Percentiles rank a stretch among this genome's conserved stretches.
These are phyloP conservation scores for Triops cancriformis DNA, from an alignment of 1,140 invertebrate species.

Conservation along the genomic window DNA sequence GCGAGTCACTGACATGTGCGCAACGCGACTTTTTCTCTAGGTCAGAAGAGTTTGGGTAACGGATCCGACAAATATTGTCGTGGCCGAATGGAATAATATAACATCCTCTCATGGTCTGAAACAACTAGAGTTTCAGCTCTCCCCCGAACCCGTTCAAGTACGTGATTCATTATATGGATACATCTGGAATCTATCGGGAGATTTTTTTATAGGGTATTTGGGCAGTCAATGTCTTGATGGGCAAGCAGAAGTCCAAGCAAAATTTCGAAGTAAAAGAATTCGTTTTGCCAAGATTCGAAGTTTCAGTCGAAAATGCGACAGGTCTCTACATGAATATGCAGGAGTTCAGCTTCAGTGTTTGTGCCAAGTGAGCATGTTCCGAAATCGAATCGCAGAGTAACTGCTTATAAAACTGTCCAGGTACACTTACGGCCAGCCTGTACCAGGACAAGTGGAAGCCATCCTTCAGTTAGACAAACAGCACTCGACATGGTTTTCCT, in stretches of 20 bases:
- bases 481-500: slow-evolving; percentile 19
- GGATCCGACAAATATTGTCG: slow-evolving; percentile 48
- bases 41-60: slow-evolving; percentile 49
- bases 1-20: neutral
- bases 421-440: slow-evolving; percentile 64
- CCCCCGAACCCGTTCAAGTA: slow-evolving; percentile 47
- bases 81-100: slow-evolving; percentile 52
- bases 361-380: slow-evolving; percentile 46
- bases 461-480: slow-evolving; percentile 33
- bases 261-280: slow-evolving; percentile 52
- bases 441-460: slow-evolving; percentile 47
- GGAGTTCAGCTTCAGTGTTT: slow-evolving; percentile 48
- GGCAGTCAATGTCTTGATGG: slow-evolving; percentile 36
- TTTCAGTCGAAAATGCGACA: slow-evolving; percentile 50
- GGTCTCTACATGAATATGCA: slow-evolving; percentile 48
- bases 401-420: slow-evolving; percentile 37
- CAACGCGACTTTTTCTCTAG: slow-evolving; percentile 36
- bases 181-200: neutral
- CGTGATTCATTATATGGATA: slow-evolving; percentile 11
- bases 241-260: slow-evolving; percentile 32
- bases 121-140: slow-evolving; percentile 46
- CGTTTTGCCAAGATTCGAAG: slow-evolving; percentile 56
- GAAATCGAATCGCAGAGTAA: neutral
- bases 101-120: slow-evolving; percentile 45
- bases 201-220: neutral